Conservation (phyloP, 2,113 vertebrate species). For the Pyxicephalus adspersus region DNA sequence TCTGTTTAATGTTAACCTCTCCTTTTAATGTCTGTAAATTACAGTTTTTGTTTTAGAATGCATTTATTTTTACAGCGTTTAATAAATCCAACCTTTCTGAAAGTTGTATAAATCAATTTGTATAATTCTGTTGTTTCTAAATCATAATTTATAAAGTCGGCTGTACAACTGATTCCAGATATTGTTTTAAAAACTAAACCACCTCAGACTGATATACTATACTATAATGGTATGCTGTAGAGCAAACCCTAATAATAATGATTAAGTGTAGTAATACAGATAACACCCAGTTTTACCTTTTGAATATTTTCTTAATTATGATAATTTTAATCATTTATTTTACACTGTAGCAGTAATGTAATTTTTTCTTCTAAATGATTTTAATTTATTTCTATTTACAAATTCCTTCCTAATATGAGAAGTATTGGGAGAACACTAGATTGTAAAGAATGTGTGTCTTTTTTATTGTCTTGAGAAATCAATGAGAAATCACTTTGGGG, state of each 20-base stretch:
- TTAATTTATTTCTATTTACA: too few species aligned
- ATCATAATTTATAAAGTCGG: too few species aligned
- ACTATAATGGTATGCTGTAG: not conserved
- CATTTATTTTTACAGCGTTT: not conserved
- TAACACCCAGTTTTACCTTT: not conserved
- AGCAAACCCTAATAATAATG: not conserved
- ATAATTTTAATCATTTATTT: not conserved
- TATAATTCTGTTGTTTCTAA: not conserved
- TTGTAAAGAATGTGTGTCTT: too few species aligned
- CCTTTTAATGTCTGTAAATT: not conserved
- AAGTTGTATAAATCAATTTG: accelerated
- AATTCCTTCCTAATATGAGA: too few species aligned
- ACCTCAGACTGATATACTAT: slow-evolving; percentile 16
- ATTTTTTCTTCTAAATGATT: too few species aligned
- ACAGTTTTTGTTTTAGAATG: not conserved
- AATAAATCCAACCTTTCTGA: not conserved
- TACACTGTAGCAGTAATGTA: too few species aligned
- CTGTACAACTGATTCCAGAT: not conserved
- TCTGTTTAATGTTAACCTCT: not conserved
- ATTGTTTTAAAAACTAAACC: not conserved
- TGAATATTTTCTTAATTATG: not conserved
- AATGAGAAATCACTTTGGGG: too few species aligned
- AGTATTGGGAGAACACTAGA: too few species aligned
- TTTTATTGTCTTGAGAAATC: too few species aligned
- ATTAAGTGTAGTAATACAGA: not conserved